phyloP scores from a whole-genome alignment of 2,113 vertebrate genomes.

The Propithecus coquereli region DNA sequence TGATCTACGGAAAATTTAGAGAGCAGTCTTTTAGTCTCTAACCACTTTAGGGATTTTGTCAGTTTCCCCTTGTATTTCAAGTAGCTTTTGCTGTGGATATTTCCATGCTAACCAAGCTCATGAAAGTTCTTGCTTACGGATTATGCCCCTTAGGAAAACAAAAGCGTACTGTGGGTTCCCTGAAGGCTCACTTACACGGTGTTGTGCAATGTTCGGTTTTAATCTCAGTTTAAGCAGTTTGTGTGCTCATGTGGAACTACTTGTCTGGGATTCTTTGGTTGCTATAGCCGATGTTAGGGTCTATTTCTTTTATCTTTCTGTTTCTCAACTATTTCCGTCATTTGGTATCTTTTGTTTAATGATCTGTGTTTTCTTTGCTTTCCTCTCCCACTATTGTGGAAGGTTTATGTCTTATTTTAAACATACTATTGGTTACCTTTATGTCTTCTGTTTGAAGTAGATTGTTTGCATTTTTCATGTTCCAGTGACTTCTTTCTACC shows the following conservation, averaged over 20 bases:
- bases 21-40: not conserved
- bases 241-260: not conserved
- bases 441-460: not conserved
- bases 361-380: not conserved
- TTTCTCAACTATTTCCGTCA: not conserved
- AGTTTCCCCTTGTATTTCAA: not conserved
- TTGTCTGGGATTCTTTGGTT: not conserved
- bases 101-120: not conserved
- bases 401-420: not conserved
- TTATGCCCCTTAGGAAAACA: not conserved
- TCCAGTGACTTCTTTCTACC: not conserved
- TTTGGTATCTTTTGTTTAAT: not conserved
- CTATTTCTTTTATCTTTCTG: not conserved
- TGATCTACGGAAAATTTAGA: not conserved
- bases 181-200: not conserved
- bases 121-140: not conserved
- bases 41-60: not conserved
- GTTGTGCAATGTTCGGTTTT: not conserved
- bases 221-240: not conserved
- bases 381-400: not conserved
- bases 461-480: not conserved
- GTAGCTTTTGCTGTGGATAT: not conserved
- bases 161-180: rapidly evolving
- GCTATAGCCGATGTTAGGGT: not conserved
- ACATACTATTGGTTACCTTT: not conserved